Evolutionary conservation across 2,113 vertebrate genomes (phyloP).

Genomic region (Catagonus wagneri): DNA sequence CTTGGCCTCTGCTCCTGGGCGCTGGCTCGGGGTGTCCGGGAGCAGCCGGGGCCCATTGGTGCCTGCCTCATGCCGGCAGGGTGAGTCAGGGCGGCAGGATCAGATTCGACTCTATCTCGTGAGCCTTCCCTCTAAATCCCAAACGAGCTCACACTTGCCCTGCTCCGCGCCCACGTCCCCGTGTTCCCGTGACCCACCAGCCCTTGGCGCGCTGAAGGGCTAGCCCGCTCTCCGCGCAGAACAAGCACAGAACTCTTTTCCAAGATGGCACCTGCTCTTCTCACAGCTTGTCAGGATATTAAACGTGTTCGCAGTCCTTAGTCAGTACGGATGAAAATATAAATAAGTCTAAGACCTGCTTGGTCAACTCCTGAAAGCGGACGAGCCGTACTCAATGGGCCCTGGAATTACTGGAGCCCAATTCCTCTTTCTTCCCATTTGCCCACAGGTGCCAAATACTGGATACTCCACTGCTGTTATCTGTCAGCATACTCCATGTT

Average conservation of each 20-base stretch:
- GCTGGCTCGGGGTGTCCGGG: too few relatives aligned
- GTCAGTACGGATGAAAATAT: too few relatives aligned
- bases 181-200: neutral
- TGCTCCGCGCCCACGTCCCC: rapidly evolving
- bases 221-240: neutral
- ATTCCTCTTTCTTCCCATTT: rapidly evolving
- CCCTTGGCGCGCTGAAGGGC: rapidly evolving
- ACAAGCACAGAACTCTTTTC: neutral
- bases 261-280: neutral
- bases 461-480: rapidly evolving
- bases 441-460: neutral
- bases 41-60: neutral
- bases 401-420: rapidly evolving
- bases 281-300: rapidly evolving
- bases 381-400: rapidly evolving
- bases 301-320: rapidly evolving
- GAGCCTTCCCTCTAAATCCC: neutral
- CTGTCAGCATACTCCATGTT: rapidly evolving
- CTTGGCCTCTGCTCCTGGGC: neutral
- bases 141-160: neutral
- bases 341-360: rapidly evolving
- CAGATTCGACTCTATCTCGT: rapidly evolving
- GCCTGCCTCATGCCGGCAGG: rapidly evolving
- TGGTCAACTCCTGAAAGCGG: rapidly evolving
- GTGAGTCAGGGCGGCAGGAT: neutral